These are phyloP conservation scores for Falco rusticolus DNA, from an alignment of 2,797 vertebrate genomes.

Conservation along the genomic window DNA sequence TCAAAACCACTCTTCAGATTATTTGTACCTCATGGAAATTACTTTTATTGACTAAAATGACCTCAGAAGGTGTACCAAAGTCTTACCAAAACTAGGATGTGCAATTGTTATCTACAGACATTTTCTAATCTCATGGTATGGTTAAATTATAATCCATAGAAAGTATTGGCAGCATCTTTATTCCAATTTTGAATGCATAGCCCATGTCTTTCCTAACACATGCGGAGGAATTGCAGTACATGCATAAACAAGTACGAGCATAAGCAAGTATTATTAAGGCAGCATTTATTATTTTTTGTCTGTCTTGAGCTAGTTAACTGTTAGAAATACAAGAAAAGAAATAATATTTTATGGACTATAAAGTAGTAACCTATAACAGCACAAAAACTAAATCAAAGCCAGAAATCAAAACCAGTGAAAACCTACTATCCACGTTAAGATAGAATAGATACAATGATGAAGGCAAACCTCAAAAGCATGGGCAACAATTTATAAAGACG, in stretches of 20 bases:
- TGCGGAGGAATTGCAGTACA: background rate
- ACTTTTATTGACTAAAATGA: background rate
- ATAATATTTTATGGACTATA: background rate
- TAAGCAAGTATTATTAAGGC: background rate
- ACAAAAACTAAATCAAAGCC: background rate
- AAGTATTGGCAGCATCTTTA: background rate
- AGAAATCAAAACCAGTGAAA: background rate
- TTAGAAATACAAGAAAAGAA: background rate
- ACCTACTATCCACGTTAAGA: fast-evolving
- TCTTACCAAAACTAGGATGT: background rate
- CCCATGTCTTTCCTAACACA: background rate
- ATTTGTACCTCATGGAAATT: background rate
- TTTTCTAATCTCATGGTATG: background rate
- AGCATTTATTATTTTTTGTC: background rate
- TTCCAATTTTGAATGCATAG: background rate
- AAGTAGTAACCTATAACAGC: background rate
- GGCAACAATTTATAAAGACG: background rate
- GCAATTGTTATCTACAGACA: background rate
- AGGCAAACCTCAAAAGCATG: background rate
- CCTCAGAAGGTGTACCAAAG: background rate
- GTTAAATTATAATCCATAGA: background rate
- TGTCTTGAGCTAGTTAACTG: background rate
- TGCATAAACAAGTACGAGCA: background rate
- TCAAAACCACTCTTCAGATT: background rate
- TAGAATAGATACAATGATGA: background rate